Percentiles rank a stretch among this genome's conserved stretches.
phyloP scores from a whole-genome alignment of 1,140 invertebrate genomes.

The Dolichoris vasculosae region DNA sequence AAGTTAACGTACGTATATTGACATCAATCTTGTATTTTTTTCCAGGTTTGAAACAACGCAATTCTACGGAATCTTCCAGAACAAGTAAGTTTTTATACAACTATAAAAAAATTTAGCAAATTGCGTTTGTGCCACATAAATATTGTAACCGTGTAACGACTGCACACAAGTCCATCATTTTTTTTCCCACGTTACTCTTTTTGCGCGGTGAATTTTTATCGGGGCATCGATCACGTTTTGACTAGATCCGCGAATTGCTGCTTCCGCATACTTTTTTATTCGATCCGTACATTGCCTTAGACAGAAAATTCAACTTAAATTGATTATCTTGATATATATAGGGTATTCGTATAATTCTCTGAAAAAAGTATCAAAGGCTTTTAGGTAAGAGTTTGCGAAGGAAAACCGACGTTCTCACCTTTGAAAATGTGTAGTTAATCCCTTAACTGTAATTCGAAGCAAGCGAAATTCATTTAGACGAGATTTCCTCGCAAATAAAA shows the following conservation, averaged over 20 bases:
- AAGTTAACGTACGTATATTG: not conserved
- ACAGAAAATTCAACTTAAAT: slow-evolving; percentile 20
- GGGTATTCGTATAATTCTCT: not conserved
- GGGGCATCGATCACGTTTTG: slow-evolving; percentile 29
- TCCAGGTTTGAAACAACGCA: slow-evolving; percentile 68
- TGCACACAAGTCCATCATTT: not conserved
- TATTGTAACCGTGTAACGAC: not conserved
- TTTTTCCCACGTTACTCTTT: not conserved
- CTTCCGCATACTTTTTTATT: not conserved
- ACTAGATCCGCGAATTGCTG: slow-evolving; percentile 12
- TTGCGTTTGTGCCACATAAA: not conserved
- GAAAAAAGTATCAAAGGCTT: too few relatives aligned
- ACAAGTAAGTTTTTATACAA: slow-evolving; percentile 59
- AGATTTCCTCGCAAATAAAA: not conserved
- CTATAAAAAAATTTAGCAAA: not conserved
- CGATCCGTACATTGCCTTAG: not conserved
- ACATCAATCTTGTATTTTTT: slow-evolving; percentile 56
- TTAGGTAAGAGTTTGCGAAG: too few relatives aligned
- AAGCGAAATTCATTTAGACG: not conserved
- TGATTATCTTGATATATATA: not conserved
- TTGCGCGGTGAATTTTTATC: slow-evolving; percentile 32
- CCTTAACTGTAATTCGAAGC: too few relatives aligned
- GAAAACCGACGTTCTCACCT: too few relatives aligned
- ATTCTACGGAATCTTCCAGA: slow-evolving; percentile 66
- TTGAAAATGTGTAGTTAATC: too few relatives aligned